Evolutionary conservation across 2,113 vertebrate species (phyloP), one percentile per base, ranked within the genome.

Genomic region (Bettongia penicillata): DNA sequence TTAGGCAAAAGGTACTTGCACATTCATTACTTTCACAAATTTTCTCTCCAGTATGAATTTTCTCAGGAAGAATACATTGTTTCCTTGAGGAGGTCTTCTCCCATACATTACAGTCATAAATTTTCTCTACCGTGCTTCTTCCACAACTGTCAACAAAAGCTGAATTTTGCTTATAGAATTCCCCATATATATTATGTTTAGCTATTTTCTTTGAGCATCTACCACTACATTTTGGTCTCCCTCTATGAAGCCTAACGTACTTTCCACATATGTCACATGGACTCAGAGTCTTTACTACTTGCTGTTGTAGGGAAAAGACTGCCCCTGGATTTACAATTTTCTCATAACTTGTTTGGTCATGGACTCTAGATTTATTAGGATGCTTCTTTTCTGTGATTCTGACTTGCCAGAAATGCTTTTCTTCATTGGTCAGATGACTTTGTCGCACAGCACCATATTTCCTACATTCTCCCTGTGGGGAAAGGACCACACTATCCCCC

Each of bases 1-100:
- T 48, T 48, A 48, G 48, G 48, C 48, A 48, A 48, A 48, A 48
- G 48, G 48, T 48, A 48, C 48, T 48, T 48, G 48, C 48, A 48
- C 48, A 48, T 48, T 48, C 48, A 48, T 48, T 48, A 48, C 48
- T 48, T 48, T 3, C 48, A 48, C 3, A 48, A 48, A 48, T 48
- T 48, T 48, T 48, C 48, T 48, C 48, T 48, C 48, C 48, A 48
- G 48, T 48, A 48, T 48, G 48, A 48, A 48, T 48, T 48, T 48
- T 48, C 92, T 97, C 96, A 92, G 97, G 98, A 14, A 98, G 92
- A 92, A 97, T 97, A 43, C 98, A 98, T 95, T 98, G 97, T 11
- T 98, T 97, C 51, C 97, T 97, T 43, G 97, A 91, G 61, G 98
- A 98, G 37, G 97, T 91, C 91, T 98, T 98, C n/a, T 97, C 98